Evolutionary conservation across 2,113 vertebrate species (phyloP).

Genomic region (Sinocyclocheilus grahami): DNA sequence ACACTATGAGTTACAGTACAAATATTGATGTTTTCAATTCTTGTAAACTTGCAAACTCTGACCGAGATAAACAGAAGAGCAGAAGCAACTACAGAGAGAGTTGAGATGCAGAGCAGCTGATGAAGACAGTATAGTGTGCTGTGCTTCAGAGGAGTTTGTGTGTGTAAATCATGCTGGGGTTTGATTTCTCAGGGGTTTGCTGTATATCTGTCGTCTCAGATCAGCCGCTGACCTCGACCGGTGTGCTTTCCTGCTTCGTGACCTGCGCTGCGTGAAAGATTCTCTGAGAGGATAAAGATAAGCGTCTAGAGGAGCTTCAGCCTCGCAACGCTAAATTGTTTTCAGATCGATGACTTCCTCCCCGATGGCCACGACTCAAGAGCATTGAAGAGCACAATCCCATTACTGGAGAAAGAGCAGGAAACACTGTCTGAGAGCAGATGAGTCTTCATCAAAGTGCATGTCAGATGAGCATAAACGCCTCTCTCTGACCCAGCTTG

Average conservation of each 20-base stretch:
- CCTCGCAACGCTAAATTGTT: slow-evolving; percentile 72
- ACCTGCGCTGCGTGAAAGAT: not conserved
- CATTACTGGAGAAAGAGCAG: slow-evolving; percentile 69
- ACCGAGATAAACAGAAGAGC: too few species aligned
- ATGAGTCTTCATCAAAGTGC: too few species aligned
- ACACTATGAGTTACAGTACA: too few species aligned
- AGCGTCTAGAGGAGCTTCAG: not conserved
- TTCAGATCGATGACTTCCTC: slow-evolving; percentile 76
- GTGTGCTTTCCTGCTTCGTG: not conserved
- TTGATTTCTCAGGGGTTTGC: not conserved
- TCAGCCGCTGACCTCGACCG: not conserved
- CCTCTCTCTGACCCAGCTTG: too few species aligned
- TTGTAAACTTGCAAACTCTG: too few species aligned
- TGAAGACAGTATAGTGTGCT: too few species aligned
- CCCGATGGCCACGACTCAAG: slow-evolving; percentile 59
- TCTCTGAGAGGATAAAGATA: slow-evolving; percentile 21
- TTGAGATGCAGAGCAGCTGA: too few species aligned
- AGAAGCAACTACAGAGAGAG: too few species aligned
- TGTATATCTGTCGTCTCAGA: not conserved
- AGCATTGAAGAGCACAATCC: slow-evolving; percentile 73
- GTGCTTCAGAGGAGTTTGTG: too few species aligned
- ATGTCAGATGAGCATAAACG: too few species aligned
- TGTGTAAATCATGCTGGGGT: not conserved
- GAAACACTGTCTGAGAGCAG: not conserved
- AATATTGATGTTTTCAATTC: too few species aligned